Evolutionary conservation across 2,113 vertebrate species (phyloP).

Genomic region (Gyps fulvus): DNA sequence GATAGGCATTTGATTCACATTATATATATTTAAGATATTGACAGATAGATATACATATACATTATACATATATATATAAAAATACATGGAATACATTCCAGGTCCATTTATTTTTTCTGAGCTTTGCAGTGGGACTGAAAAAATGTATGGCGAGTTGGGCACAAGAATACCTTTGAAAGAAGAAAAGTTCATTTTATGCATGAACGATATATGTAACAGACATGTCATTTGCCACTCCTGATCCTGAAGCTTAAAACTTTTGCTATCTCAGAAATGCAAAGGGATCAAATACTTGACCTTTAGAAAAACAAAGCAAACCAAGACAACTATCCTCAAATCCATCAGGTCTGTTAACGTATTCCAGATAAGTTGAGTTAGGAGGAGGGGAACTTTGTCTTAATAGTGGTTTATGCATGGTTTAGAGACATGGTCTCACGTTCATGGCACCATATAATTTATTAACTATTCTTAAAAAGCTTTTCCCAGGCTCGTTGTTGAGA

Average conservation of each 20-base stretch:
- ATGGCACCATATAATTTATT: background rate
- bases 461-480: background rate
- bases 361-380: background rate
- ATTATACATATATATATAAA: background rate
- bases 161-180: background rate
- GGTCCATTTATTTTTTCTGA: background rate
- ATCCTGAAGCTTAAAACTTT: background rate
- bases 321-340: background rate
- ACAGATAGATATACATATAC: background rate
- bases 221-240: background rate
- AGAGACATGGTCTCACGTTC: conserved; percentile 2
- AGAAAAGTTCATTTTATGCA: background rate
- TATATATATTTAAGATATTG: background rate
- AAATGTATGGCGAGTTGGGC: background rate
- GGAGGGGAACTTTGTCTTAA: background rate
- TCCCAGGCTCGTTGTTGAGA: background rate
- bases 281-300: background rate
- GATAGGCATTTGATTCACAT: background rate
- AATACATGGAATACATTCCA: background rate
- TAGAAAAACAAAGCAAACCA: background rate
- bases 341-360: background rate
- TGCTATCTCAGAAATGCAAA: conserved; percentile 46
- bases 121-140: background rate
- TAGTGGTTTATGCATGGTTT: background rate
- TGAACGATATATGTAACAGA: background rate